Conservation (phyloP, 2,888 invertebrate genomes). For the Spialia ferax region DNA sequence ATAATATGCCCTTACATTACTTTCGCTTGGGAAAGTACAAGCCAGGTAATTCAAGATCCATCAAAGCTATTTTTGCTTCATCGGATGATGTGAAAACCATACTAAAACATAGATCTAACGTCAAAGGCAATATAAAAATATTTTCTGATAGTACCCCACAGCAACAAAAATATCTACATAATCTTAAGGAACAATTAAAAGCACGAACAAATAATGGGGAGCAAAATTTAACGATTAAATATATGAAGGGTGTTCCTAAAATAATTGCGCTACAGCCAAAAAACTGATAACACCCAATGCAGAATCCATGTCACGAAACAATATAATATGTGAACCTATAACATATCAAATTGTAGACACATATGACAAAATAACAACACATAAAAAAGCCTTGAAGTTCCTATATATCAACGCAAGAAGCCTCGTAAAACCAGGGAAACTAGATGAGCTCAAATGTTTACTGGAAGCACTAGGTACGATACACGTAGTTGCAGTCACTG, state of each 20-base stretch:
- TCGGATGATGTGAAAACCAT: constrained; percentile 3
- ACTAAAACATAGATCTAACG: constrained; percentile 7
- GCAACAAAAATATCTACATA: constrained; percentile 3
- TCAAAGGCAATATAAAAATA: constrained; percentile 11
- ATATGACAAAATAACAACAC: not conserved
- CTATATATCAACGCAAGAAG: not conserved
- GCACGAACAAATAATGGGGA: not conserved
- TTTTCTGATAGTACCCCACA: constrained; percentile 15
- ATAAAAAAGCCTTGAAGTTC: not conserved
- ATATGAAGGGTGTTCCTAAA: not conserved
- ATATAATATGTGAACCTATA: not conserved
- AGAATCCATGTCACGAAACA: not conserved
- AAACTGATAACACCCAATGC: not conserved
- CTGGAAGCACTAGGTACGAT: not conserved
- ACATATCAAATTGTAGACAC: not conserved
- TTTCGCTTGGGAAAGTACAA: constrained; percentile 3
- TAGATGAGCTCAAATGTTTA: constrained; percentile 2
- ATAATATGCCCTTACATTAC: not conserved
- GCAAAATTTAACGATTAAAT: not conserved
- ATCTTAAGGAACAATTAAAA: not conserved
- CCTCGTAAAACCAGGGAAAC: not conserved
- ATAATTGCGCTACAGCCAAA: not conserved
- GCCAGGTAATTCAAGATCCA: not conserved
- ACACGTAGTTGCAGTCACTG: constrained; percentile 4
- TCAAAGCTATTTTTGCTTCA: not conserved